These are phyloP conservation scores for Craterocephalus amniculus DNA, from an alignment of 2,797 vertebrate genomes.

Conservation along the genomic window DNA sequence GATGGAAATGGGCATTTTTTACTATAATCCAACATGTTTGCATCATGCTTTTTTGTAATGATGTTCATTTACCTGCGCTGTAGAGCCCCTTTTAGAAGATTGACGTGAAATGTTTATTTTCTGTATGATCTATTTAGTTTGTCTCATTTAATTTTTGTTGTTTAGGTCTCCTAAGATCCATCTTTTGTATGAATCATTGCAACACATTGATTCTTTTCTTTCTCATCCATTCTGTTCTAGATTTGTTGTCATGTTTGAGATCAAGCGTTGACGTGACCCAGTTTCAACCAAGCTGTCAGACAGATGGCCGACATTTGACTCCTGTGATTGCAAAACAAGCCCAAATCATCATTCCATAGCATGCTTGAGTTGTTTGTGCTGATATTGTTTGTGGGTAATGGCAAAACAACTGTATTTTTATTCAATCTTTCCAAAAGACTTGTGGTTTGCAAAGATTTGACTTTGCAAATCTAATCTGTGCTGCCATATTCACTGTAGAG, in stretches of 20 bases:
- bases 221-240: not conserved
- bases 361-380: not conserved
- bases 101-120: not conserved
- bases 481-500: not conserved
- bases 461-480: not conserved
- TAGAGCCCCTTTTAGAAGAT: not conserved
- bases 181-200: not conserved
- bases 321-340: not conserved
- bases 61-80: not conserved
- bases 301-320: not conserved
- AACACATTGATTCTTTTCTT: not conserved
- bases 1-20: no score
- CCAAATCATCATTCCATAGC: not conserved
- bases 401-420: not conserved
- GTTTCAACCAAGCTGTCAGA: not conserved
- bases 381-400: not conserved
- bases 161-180: no score
- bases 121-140: not conserved
- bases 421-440: not conserved
- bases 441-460: not conserved
- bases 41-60: not conserved
- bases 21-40: no score
- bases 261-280: not conserved
- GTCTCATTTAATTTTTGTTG: not conserved
- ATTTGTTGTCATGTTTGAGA: not conserved